These are phyloP conservation scores for Pogonophryne albipinna DNA, from an alignment of 2,797 vertebrate genomes.

Conservation along the genomic window DNA sequence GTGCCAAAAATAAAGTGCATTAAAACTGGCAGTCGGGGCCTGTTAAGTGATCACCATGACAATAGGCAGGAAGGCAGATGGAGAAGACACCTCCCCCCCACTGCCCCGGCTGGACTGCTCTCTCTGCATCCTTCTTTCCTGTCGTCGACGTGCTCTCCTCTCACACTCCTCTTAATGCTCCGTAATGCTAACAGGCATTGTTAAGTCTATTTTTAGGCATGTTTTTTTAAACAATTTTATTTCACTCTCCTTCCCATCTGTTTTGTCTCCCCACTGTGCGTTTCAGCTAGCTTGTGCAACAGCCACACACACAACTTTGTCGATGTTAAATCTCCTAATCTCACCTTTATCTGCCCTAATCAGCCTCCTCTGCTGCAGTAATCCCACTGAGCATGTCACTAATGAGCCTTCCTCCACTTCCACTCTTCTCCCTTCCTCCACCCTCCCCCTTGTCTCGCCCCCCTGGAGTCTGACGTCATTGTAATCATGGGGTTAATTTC, in stretches of 20 bases:
- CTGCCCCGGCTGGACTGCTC: slow-evolving; percentile 49
- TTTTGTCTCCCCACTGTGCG: slow-evolving; percentile 37
- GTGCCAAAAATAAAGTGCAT: slow-evolving; percentile 75
- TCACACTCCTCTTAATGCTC: too few relatives aligned
- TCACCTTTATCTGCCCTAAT: slow-evolving; percentile 70
- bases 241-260: slow-evolving; percentile 23
- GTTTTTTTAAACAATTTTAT: slow-evolving; percentile 40
- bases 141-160: background rate
- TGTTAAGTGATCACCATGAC: slow-evolving; percentile 80
- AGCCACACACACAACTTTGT: slow-evolving; percentile 47
- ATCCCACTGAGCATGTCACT: slow-evolving; percentile 55
- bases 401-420: slow-evolving; percentile 39
- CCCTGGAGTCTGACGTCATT: slow-evolving; percentile 48
- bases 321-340: slow-evolving; percentile 66
- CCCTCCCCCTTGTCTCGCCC: slow-evolving; percentile 37
- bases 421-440: slow-evolving; percentile 11
- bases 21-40: slow-evolving; percentile 73
- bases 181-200: slow-evolving; percentile 56
- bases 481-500: slow-evolving; percentile 52
- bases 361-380: slow-evolving; percentile 60
- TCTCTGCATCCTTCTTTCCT: slow-evolving; percentile 17
- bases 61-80: slow-evolving; percentile 64
- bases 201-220: slow-evolving; percentile 58
- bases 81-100: slow-evolving; percentile 54
- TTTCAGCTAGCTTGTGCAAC: slow-evolving; percentile 10